phyloP scores from a whole-genome alignment of 1,140 invertebrate species.

The Arion vulgaris region DNA sequence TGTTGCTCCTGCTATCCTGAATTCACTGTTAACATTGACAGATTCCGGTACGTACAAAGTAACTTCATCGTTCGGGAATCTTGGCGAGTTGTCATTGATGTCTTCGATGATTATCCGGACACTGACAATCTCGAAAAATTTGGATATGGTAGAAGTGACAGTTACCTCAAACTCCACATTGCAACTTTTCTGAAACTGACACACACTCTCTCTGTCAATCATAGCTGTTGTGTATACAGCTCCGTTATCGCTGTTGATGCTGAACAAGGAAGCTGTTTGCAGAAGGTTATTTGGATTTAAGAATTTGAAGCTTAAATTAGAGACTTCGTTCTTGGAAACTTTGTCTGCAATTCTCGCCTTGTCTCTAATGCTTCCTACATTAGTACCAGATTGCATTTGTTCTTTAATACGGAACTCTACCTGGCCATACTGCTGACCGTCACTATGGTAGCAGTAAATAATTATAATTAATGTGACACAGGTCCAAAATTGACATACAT shows the following conservation, averaged over 20 bases:
- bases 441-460: neutral
- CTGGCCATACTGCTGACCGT: slow-evolving; percentile 26
- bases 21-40: slow-evolving; percentile 76
- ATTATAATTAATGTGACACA: neutral
- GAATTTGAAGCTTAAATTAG: slow-evolving; percentile 42
- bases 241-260: slow-evolving; percentile 55
- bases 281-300: slow-evolving; percentile 40
- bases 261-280: slow-evolving; percentile 50
- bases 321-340: slow-evolving; percentile 34
- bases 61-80: slow-evolving; percentile 75
- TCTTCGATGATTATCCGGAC: slow-evolving; percentile 75
- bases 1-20: slow-evolving; percentile 75
- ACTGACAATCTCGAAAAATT: slow-evolving; percentile 59
- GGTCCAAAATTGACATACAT: neutral
- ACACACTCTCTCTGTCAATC: slow-evolving; percentile 62
- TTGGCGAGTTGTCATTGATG: slow-evolving; percentile 95
- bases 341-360: slow-evolving; percentile 32
- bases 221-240: slow-evolving; percentile 56
- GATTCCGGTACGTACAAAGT: slow-evolving; percentile 71
- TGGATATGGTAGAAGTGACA: slow-evolving; percentile 40
- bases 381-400: slow-evolving; percentile 41
- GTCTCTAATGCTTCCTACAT: slow-evolving; percentile 43
- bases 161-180: slow-evolving; percentile 57
- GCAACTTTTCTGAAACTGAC: slow-evolving; percentile 51
- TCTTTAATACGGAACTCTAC: slow-evolving; percentile 46